phyloP scores from a whole-genome alignment of 1,140 invertebrate species.

The Reticulitermes speratus region DNA sequence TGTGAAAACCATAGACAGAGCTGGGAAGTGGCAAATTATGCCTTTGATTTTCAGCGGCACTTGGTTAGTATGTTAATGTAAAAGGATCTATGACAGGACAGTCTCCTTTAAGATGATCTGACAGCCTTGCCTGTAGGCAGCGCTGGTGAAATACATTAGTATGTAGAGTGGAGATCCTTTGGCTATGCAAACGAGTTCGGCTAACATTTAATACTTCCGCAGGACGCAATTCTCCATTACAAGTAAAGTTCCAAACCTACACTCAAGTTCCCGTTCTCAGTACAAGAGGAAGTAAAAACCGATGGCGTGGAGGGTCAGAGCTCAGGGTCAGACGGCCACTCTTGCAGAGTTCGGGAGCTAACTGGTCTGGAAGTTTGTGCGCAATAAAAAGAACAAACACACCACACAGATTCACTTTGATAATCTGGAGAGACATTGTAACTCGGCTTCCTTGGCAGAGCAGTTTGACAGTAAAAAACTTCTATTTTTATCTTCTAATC shows the following conservation, averaged over 20 bases:
- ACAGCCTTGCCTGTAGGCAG: no score
- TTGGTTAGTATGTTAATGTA: no score
- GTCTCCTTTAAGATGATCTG: no score
- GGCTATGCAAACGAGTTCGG: background rate
- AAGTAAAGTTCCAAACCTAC: background rate
- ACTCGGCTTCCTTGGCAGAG: background rate
- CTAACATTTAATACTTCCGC: background rate
- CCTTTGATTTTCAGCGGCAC: no score
- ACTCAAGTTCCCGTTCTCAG: background rate
- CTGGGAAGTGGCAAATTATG: no score
- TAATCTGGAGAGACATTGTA: conserved; percentile 1
- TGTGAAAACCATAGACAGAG: no score
- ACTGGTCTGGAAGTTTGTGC: conserved; percentile 4
- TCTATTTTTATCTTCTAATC: background rate
- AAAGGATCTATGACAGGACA: no score
- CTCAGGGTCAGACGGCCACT: background rate
- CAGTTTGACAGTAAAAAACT: background rate
- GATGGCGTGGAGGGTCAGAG: background rate
- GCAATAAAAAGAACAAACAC: conserved; percentile 19
- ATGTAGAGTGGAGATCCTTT: background rate
- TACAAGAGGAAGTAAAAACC: background rate
- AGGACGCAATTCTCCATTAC: background rate
- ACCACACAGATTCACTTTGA: conserved; percentile 15
- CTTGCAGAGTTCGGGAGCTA: background rate
- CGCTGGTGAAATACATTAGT: no score